A percentile compares a stretch with the other conserved stretches of the same genome.
These are phyloP conservation scores for Muntiacus muntjak DNA, from an alignment of 2,113 vertebrate species.

Conservation along the genomic window DNA sequence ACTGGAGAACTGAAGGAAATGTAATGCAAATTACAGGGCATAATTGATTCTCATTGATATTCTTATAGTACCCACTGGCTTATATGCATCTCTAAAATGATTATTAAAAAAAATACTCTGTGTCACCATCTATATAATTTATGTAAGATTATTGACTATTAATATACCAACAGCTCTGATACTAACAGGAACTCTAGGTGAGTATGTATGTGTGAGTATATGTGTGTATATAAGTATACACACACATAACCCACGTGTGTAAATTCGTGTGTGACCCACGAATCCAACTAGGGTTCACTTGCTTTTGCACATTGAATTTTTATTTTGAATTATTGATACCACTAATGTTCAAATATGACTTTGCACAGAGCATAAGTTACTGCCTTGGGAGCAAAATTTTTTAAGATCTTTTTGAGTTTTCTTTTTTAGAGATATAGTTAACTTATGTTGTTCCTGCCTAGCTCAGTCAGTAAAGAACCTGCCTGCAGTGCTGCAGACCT, in stretches of 20 bases:
- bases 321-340: not conserved
- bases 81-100: slow-evolving; percentile 13
- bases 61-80: not conserved
- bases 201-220: not conserved
- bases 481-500: not conserved
- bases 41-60: slow-evolving; percentile 37
- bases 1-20: slow-evolving; percentile 28
- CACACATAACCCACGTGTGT: too few species aligned
- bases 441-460: not conserved
- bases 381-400: not conserved
- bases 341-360: not conserved
- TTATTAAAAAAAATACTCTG: not conserved
- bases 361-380: not conserved
- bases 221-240: not conserved
- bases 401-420: not conserved
- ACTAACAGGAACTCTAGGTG: not conserved
- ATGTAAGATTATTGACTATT: slow-evolving; percentile 3
- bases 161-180: not conserved
- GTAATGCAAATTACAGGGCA: slow-evolving; percentile 38
- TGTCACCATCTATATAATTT: slow-evolving; percentile 17
- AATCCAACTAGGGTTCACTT: not conserved
- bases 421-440: not conserved
- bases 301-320: not conserved
- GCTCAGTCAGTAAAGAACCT: not conserved
- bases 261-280: not conserved